phyloP scores from a whole-genome alignment of 2,888 invertebrate species.

The Ischnus inquisitorius region DNA sequence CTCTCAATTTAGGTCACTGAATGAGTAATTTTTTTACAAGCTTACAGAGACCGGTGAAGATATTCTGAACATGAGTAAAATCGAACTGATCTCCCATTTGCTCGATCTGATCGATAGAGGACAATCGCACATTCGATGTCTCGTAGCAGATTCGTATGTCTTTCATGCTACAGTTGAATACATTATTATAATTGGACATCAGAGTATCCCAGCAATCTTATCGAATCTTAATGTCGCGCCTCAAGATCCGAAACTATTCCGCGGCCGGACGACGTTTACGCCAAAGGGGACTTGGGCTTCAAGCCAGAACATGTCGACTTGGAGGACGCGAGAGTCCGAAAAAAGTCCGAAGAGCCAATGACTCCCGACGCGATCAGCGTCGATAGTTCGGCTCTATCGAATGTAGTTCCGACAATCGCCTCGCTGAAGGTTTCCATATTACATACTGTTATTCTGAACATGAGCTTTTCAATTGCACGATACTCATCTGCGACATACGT shows the following conservation, averaged over 20 bases:
- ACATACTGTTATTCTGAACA: background rate
- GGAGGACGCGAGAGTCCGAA: slow-evolving; percentile 5
- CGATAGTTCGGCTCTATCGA: slow-evolving; percentile 21
- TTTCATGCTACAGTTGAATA: background rate
- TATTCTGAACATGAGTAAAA: slow-evolving; percentile 70
- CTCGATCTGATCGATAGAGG: slow-evolving; percentile 39
- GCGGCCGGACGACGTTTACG: slow-evolving; percentile 66
- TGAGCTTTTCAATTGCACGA: background rate
- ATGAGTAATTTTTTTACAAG: slow-evolving; percentile 38
- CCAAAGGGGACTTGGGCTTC: slow-evolving; percentile 73
- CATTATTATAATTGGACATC: background rate
- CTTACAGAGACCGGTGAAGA: slow-evolving; percentile 57
- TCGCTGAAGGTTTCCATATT: slow-evolving; percentile 36
- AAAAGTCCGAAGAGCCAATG: slow-evolving; percentile 16
- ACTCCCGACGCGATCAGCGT: background rate
- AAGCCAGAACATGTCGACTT: slow-evolving; percentile 68
- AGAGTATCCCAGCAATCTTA: background rate
- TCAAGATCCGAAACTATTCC: slow-evolving; percentile 66
- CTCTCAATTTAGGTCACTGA: too few relatives aligned
- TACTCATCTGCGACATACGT: too few relatives aligned
- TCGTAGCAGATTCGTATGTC: slow-evolving; percentile 55
- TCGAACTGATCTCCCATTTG: slow-evolving; percentile 66
- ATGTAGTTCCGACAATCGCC: background rate
- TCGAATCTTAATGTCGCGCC: background rate
- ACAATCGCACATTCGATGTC: slow-evolving; percentile 40